phyloP scores from a whole-genome alignment of 2,888 invertebrate species.

The Neoitamus cyanurus region DNA sequence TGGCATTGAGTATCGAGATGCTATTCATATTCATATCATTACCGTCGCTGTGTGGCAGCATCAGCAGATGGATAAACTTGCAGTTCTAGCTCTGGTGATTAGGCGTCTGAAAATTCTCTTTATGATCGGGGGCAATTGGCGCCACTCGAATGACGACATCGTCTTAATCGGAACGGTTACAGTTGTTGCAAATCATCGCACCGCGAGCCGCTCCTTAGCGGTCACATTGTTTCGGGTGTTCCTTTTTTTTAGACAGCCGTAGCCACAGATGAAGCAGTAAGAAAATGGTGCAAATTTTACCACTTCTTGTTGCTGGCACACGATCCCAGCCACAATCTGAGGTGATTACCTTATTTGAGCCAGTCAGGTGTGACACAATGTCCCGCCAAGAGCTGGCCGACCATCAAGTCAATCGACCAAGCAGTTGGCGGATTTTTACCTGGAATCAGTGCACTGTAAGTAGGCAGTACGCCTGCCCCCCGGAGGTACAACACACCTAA shows the following conservation, averaged over 20 bases:
- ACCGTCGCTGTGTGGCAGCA: not conserved
- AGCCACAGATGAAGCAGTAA: not conserved
- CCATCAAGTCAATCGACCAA: not conserved
- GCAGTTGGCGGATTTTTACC: not conserved
- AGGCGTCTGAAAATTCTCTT: not conserved
- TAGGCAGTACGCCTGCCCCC: not conserved
- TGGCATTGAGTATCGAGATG: not conserved
- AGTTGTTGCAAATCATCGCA: not conserved
- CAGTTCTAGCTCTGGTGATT: not conserved
- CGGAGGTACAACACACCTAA: not conserved
- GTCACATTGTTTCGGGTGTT: not conserved
- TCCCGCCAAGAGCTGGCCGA: not conserved
- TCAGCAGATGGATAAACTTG: not conserved
- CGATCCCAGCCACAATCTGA: not conserved
- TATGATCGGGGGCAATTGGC: conserved; percentile 9
- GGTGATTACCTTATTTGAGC: conserved; percentile 1
- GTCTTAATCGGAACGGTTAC: not conserved
- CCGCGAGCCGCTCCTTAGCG: not conserved
- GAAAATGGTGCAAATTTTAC: not conserved
- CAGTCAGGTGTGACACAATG: conserved; percentile 1
- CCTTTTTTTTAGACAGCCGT: not conserved
- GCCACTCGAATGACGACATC: conserved; percentile 27
- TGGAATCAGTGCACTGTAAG: not conserved
- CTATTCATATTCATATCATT: not conserved
- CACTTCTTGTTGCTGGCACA: not conserved